These are phyloP conservation scores for Rhyacichthys aspro DNA, from an alignment of 2,797 vertebrate species.

Conservation along the genomic window DNA sequence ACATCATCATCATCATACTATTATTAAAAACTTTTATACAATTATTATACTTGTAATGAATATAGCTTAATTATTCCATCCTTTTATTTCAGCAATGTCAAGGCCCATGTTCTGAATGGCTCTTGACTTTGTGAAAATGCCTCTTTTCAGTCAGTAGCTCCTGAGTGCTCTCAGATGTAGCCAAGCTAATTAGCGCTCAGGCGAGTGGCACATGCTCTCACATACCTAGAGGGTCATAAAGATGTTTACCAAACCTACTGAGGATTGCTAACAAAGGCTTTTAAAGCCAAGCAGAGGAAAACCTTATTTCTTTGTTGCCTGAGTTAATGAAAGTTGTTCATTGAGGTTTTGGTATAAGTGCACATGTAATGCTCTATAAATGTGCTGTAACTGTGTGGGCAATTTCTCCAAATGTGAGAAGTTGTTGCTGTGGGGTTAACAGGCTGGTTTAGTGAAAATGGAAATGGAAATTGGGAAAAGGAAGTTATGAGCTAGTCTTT, in stretches of 20 bases:
- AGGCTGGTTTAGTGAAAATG: slow-evolving; percentile 36
- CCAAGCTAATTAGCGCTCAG: slow-evolving; percentile 75
- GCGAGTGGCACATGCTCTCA: slow-evolving; percentile 71
- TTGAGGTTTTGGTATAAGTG: slow-evolving; percentile 68
- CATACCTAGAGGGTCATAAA: slow-evolving; percentile 72
- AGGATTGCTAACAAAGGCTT: slow-evolving; percentile 68
- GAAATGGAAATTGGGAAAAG: slow-evolving; percentile 33
- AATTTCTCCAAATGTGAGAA: slow-evolving; percentile 65
- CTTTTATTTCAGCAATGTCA: slow-evolving; percentile 11
- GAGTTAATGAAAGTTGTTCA: slow-evolving; percentile 58
- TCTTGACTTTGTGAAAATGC: slow-evolving; percentile 57
- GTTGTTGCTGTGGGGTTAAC: slow-evolving; percentile 46
- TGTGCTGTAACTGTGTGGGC: slow-evolving; percentile 56
- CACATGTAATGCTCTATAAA: slow-evolving; percentile 68
- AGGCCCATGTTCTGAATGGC: slow-evolving; percentile 40
- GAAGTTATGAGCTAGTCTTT: slow-evolving; percentile 23
- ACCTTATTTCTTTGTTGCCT: slow-evolving; percentile 51
- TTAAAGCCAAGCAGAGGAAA: slow-evolving; percentile 59
- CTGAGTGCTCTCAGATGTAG: slow-evolving; percentile 79
- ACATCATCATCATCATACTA: slow-evolving; percentile 14
- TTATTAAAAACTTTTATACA: not conserved
- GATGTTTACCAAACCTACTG: slow-evolving; percentile 74
- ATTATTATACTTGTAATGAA: slow-evolving; percentile 5
- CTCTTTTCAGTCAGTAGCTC: slow-evolving; percentile 64
- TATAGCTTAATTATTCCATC: slow-evolving; percentile 16